phyloP scores from a whole-genome alignment of 2,888 invertebrate genomes.

The Amphipoea lucens region DNA sequence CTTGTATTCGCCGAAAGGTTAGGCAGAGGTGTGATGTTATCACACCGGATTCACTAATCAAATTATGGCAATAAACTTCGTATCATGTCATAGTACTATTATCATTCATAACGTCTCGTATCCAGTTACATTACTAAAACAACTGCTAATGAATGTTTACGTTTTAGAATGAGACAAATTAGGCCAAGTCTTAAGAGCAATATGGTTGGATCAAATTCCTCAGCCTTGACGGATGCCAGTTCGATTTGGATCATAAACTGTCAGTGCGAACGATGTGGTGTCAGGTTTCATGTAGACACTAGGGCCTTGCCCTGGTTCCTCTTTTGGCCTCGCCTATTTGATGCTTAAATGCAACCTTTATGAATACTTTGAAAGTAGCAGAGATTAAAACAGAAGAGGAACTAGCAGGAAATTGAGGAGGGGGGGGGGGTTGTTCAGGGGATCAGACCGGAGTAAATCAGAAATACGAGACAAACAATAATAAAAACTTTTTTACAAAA shows the following conservation, averaged over 20 bases:
- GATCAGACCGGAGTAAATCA: not conserved
- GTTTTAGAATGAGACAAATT: slow-evolving; percentile 56
- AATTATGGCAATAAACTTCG: not conserved
- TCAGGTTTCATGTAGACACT: slow-evolving; percentile 51
- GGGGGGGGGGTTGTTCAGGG: too few relatives aligned
- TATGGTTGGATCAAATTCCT: slow-evolving; percentile 67
- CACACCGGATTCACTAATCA: not conserved
- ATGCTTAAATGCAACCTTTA: not conserved
- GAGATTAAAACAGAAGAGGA: too few relatives aligned
- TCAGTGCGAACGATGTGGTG: slow-evolving; percentile 44
- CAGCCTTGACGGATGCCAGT: slow-evolving; percentile 67
- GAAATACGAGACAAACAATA: not conserved
- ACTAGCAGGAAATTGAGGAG: too few relatives aligned
- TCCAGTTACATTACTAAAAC: slow-evolving; percentile 40
- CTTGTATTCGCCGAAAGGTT: not conserved
- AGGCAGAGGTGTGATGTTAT: not conserved
- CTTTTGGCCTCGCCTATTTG: not conserved
- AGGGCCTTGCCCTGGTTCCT: slow-evolving; percentile 29
- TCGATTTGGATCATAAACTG: slow-evolving; percentile 60
- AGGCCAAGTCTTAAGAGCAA: slow-evolving; percentile 59
- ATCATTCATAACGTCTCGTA: slow-evolving; percentile 17
- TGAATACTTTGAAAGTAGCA: not conserved
- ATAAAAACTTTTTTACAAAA: too few relatives aligned
- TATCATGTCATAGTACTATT: not conserved
- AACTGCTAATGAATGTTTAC: slow-evolving; percentile 41